Conservation (phyloP, 2,888 invertebrate species). For the Conistra vaccinii region DNA sequence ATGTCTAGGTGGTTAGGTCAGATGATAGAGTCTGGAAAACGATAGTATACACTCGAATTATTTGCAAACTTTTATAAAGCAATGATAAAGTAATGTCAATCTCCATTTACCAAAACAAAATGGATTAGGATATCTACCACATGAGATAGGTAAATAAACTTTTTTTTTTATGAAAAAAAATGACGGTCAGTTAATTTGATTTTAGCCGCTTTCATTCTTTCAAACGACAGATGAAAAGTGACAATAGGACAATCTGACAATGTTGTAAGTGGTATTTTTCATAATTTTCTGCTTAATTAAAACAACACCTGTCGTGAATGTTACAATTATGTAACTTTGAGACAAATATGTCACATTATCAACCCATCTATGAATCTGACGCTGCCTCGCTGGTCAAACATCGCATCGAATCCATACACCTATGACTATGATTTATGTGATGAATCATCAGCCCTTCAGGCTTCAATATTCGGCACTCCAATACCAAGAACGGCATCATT, state of each 20-base stretch:
- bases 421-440: background rate
- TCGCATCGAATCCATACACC: background rate
- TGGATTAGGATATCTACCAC: no score
- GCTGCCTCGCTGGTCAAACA: background rate
- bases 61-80: no score
- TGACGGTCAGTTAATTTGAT: background rate
- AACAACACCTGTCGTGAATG: background rate
- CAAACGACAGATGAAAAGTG: background rate
- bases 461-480: conserved; percentile 43
- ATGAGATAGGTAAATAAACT: no score
- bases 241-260: background rate
- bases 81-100: no score
- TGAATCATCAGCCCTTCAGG: conserved; percentile 23
- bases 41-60: no score
- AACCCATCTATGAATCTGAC: background rate
- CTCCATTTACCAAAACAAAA: no score
- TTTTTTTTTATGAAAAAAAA: background rate
- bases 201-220: background rate
- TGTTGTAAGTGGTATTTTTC: background rate
- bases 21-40: no score
- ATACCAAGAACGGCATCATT: conserved; percentile 45
- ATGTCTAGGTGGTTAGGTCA: background rate
- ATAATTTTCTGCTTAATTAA: background rate
- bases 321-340: background rate
- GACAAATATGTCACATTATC: no score